Conservation (phyloP, 2,113 vertebrate species). For the Perognathus longimembris region DNA sequence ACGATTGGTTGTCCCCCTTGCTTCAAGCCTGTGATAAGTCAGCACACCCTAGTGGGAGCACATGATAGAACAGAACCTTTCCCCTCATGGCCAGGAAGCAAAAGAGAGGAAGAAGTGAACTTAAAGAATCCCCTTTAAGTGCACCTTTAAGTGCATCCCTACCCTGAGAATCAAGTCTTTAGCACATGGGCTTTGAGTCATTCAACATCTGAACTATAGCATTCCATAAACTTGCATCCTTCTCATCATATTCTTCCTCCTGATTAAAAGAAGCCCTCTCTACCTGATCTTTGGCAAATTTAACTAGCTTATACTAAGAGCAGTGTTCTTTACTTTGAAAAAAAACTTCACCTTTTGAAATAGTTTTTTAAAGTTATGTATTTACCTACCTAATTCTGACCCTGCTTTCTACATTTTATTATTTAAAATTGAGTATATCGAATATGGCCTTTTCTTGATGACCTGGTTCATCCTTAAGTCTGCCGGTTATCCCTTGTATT, state of each 20-base stretch:
- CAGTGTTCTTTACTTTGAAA: not conserved
- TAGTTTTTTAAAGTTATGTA: not conserved
- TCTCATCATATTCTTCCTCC: not conserved
- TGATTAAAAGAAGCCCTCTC: not conserved
- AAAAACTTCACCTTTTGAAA: not conserved
- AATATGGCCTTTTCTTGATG: not conserved
- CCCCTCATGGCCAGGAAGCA: not conserved
- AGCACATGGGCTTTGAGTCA: not conserved
- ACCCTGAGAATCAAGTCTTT: not conserved
- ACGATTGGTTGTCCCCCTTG: not conserved
- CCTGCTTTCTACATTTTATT: not conserved
- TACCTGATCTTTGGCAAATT: not conserved
- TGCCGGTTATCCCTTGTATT: not conserved
- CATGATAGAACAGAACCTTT: not conserved
- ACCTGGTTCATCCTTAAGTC: not conserved
- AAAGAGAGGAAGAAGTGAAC: not conserved
- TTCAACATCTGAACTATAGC: not conserved
- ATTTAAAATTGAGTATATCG: not conserved
- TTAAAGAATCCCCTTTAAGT: not conserved
- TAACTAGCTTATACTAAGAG: not conserved
- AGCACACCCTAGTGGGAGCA: not conserved
- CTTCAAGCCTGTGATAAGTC: not conserved
- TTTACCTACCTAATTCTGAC: not conserved
- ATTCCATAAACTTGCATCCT: not conserved
- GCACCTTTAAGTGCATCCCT: not conserved